Evolutionary conservation across 2,888 invertebrate species (phyloP), one percentile per base, ranked within the genome.

Genomic region (Sesia apiformis): DNA sequence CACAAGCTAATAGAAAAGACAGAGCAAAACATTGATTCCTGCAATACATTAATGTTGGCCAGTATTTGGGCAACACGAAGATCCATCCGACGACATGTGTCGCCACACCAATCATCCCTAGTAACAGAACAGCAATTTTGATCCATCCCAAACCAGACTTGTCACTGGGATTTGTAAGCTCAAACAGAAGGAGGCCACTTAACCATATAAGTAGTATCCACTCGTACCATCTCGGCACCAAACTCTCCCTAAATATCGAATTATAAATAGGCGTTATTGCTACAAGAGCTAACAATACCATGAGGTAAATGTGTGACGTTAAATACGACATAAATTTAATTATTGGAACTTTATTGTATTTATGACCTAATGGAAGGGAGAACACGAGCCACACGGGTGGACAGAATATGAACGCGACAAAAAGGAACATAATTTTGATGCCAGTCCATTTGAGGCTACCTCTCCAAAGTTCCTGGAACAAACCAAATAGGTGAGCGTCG

Each of bases 251-350:
- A 66, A 96, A 93, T 66, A 95, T 95, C 53, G 95, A 94, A 76
- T 78, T 88, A 83, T 96, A 95, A 60, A 96, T 93, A 53, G 97
- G 97, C 59, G 96, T 95, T 62, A 97, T 96, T 50, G 95, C 96
- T 57, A 97, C 97, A 67, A 98, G 91, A 65, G 97, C 93, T 67
- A 99, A 93, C 70, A 99, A 93, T 62, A 97, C 88, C 94, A 99
- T 98, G 65, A 99, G 93, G 87, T 98, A 98, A 70, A 99, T 94
- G 88, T 99, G 99, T 4, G 99, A 98, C 39, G 99, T 98, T 69
- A 99, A 92, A 87, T 99, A 99, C 51, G 98, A 98, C 96, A 99
- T 98, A 89, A 99, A 99, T 90, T 99, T 99, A 75, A 99, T 98
- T 75, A 99, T 98, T 57, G 99, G 99, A 72, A 99, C 97, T 91